Evolutionary conservation across 2,797 vertebrate genomes (phyloP).

Genomic region (Gouania willdenowi): DNA sequence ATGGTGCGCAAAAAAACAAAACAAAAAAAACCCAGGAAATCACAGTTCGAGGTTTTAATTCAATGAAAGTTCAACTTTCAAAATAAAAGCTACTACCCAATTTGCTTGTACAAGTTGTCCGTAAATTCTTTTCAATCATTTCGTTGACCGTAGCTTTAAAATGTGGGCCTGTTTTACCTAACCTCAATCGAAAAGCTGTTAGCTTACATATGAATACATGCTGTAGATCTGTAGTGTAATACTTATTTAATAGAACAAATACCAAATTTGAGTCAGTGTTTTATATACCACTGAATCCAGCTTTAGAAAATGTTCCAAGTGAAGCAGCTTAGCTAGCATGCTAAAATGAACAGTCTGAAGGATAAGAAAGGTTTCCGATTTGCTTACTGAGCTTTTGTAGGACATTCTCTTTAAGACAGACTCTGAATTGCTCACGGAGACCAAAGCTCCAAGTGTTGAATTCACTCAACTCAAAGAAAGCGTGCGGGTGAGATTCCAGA

Average conservation of each 20-base stretch:
- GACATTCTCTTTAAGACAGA: constrained; percentile 9
- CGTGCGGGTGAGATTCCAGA: constrained; percentile 16
- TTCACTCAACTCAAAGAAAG: constrained; percentile 19
- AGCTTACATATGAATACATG: too few species aligned
- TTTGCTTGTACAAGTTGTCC: too few species aligned
- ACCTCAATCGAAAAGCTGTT: too few species aligned
- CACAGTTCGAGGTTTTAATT: too few species aligned
- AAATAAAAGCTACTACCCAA: too few species aligned
- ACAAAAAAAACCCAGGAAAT: too few species aligned
- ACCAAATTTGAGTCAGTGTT: background rate
- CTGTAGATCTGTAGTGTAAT: too few species aligned
- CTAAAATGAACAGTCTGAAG: constrained; percentile 5
- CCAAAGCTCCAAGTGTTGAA: constrained; percentile 3
- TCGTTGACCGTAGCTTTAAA: too few species aligned
- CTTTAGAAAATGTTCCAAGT: background rate
- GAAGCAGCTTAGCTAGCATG: constrained; percentile 17
- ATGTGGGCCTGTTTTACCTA: too few species aligned
- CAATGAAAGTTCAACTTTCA: too few species aligned
- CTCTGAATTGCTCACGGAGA: constrained; percentile 8
- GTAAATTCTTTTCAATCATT: too few species aligned
- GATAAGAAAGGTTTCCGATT: constrained; percentile 17
- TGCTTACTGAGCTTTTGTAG: constrained; percentile 9
- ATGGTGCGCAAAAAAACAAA: too few species aligned
- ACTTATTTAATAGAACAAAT: background rate
- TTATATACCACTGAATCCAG: background rate